Conservation (phyloP, 1,140 invertebrate species). For the Cephus cinctus region DNA sequence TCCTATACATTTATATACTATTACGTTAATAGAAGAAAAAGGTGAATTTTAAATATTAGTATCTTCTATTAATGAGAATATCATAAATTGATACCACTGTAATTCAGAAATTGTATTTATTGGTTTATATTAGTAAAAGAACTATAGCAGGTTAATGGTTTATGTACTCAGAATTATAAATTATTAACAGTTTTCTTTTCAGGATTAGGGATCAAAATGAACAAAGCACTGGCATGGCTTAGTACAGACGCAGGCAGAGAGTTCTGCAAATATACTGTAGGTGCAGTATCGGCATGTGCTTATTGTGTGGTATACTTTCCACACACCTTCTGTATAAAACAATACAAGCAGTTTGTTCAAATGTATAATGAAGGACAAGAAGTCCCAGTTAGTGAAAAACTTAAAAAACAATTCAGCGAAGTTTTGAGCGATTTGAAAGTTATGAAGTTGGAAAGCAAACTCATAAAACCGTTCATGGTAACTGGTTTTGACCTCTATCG, state of each 20-base stretch:
- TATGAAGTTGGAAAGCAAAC: conserved; percentile 32
- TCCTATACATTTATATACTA: no score
- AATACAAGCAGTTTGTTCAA: no score
- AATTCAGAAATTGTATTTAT: no score
- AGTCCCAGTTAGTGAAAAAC: conserved; percentile 41
- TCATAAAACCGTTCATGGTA: conserved; percentile 61
- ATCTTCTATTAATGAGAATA: no score
- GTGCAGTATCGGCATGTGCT: neutral
- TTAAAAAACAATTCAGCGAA: conserved; percentile 48
- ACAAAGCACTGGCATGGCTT: neutral
- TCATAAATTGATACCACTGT: no score
- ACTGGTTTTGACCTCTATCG: conserved; percentile 65
- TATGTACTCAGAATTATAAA: no score
- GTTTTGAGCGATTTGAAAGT: conserved; percentile 59
- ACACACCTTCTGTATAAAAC: conserved; percentile 29
- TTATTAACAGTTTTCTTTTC: neutral
- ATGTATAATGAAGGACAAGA: no score
- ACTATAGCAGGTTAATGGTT: no score
- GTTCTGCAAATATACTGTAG: neutral
- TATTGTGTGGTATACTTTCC: conserved; percentile 34
- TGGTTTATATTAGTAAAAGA: no score
- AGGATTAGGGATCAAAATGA: neutral
- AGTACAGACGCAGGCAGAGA: neutral
- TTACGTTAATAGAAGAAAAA: no score
- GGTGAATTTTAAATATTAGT: no score